These are phyloP conservation scores for Meganola albula DNA, from an alignment of 2,888 invertebrate species.

Conservation along the genomic window DNA sequence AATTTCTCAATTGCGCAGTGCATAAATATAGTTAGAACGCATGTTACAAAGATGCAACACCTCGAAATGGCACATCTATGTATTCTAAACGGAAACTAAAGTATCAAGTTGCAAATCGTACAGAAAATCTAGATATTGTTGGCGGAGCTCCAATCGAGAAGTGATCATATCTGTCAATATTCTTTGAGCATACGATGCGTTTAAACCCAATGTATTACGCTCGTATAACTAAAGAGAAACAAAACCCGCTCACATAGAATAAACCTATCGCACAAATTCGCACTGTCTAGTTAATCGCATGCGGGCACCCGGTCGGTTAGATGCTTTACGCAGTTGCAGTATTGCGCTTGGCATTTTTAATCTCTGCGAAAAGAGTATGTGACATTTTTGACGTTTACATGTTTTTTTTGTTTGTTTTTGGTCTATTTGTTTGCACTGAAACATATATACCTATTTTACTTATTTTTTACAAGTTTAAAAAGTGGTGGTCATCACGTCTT, in stretches of 20 bases:
- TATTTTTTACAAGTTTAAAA: no score
- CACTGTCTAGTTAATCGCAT: no score
- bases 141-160: conserved; percentile 71
- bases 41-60: conserved; percentile 62
- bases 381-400: no score
- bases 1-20: conserved; percentile 52
- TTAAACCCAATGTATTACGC: conserved; percentile 43
- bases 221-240: not conserved
- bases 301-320: no score
- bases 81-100: conserved; percentile 70
- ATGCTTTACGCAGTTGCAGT: no score
- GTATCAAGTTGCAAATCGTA: conserved; percentile 70
- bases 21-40: conserved; percentile 62
- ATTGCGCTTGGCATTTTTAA: no score
- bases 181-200: conserved; percentile 64
- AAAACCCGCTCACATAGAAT: not conserved
- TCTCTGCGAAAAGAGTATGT: no score
- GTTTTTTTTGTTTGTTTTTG: no score
- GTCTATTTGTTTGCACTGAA: no score
- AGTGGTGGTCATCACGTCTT: no score
- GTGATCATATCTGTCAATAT: conserved; percentile 78
- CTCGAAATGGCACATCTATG: conserved; percentile 66
- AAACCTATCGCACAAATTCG: no score
- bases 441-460: no score
- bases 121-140: conserved; percentile 69